Evolutionary conservation across 2,888 invertebrate genomes (phyloP), one percentile per base, ranked within the genome.

Genomic region (Camponotus fellah): DNA sequence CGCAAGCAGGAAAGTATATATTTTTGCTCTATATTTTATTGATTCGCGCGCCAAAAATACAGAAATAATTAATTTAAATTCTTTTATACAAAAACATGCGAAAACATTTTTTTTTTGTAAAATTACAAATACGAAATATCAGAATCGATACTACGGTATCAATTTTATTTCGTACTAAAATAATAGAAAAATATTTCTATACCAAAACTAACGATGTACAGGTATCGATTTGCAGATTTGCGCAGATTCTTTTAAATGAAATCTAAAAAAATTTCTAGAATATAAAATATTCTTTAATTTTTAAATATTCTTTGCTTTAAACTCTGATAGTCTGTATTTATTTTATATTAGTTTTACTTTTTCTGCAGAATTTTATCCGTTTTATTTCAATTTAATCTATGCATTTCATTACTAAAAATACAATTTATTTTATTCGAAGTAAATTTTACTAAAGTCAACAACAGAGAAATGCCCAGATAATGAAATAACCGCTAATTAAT

Each of bases 1-100:
- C 17, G 8, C 32, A n/a, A 6, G 4, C 21, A n/a, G 21, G 8
- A 69, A 17, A 69, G 10, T 40, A 17, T 43, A 6, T 21, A 12
- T 34, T 68, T 77, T 53, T 46, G 26, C n/a, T 17, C 6, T 49
- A n/a, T 49, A 10, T 34, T 68, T 77, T 40, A 26, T 68, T 21
- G 9, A 21, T 68, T 76, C 26, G n/a, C 40, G n/a, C 40, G 32
- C n/a, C 9, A 3, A 68, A 10, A 9, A 49, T 46, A 37, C 49
- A 17, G 26, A 40, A 65, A 75, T 40, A n/a, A 26, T 65, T 17
- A 21, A 26, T 8, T 53, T 26, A 12, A 40, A 66, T 77, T 66
- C 53, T 56, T 66, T 56, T 26, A 32, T 40, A 8, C 14, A 32
- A 9, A 68, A 68, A 68, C 21, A 21, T 5, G 21, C 17, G 3